phyloP scores from a whole-genome alignment of 2,797 vertebrate species.

The Stomatorhinus walkeri region DNA sequence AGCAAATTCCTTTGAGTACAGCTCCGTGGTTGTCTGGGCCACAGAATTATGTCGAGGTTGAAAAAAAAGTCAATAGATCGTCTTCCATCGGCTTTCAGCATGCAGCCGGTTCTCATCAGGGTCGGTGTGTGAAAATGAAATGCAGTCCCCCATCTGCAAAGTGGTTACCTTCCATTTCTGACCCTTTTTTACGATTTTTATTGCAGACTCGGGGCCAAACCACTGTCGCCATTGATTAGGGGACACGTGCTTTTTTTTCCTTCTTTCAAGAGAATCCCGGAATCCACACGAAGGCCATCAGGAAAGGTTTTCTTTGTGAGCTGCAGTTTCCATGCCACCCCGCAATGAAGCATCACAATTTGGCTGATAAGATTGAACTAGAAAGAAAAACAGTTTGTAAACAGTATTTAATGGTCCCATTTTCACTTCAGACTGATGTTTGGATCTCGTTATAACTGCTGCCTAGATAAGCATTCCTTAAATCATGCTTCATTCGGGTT shows the following conservation, averaged over 20 bases:
- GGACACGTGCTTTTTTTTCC: constrained; percentile 25
- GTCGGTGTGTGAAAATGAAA: constrained; percentile 29
- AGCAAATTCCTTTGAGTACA: constrained; percentile 28
- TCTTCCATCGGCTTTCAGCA: constrained; percentile 33
- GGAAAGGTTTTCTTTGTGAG: constrained; percentile 28
- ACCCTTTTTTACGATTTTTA: constrained; percentile 13
- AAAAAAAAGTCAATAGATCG: constrained; percentile 37
- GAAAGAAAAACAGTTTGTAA: background rate
- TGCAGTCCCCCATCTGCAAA: constrained; percentile 39
- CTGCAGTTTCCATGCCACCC: constrained; percentile 24
- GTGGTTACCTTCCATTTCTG: constrained; percentile 33
- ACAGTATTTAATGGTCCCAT: background rate
- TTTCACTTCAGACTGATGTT: background rate
- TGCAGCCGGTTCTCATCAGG: constrained; percentile 66
- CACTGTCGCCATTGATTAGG: constrained; percentile 49
- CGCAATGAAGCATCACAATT: constrained; percentile 26
- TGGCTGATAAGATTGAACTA: background rate
- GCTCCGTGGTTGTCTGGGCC: constrained; percentile 31
- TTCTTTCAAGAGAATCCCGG: constrained; percentile 30
- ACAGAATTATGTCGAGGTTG: constrained; percentile 19
- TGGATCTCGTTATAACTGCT: background rate
- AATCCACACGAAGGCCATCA: constrained; percentile 33
- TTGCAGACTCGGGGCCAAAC: constrained; percentile 33
- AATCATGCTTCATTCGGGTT: background rate
- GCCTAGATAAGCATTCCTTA: background rate